phyloP scores from a whole-genome alignment of 35 echinoderm and acorn worm genomes.

The Hemicentrotus pulcherrimus region DNA sequence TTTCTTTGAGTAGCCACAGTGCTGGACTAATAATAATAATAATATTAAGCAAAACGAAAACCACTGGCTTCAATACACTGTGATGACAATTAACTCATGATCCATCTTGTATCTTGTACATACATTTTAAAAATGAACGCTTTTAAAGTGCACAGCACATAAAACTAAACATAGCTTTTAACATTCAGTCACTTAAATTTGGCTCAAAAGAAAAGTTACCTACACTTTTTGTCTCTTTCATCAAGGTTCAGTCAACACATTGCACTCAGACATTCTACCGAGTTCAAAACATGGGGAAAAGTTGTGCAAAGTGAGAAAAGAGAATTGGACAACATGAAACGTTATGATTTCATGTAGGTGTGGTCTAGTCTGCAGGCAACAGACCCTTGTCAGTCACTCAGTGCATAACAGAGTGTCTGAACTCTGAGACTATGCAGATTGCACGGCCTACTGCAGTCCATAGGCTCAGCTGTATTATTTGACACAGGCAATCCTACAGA shows the following conservation, averaged over 20 bases:
- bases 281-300: not conserved
- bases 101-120: not conserved
- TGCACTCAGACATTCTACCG: not conserved
- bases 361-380: too few relatives aligned
- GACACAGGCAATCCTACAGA: too few relatives aligned
- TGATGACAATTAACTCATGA: not conserved
- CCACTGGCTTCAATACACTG: not conserved
- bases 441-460: too few relatives aligned
- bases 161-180: not conserved
- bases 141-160: not conserved
- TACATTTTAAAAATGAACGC: not conserved
- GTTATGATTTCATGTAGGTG: too few relatives aligned
- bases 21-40: constrained; percentile 2
- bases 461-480: too few relatives aligned
- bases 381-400: too few relatives aligned
- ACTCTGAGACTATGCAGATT: too few relatives aligned
- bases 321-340: too few relatives aligned
- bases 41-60: not conserved
- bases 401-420: too few relatives aligned
- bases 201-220: not conserved
- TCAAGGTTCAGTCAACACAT: not conserved
- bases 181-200: not conserved
- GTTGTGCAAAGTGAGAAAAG: too few relatives aligned
- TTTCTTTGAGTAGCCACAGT: not conserved
- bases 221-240: not conserved